These are phyloP conservation scores for Globia sparganii DNA, from an alignment of 2,888 invertebrate genomes.

Conservation along the genomic window DNA sequence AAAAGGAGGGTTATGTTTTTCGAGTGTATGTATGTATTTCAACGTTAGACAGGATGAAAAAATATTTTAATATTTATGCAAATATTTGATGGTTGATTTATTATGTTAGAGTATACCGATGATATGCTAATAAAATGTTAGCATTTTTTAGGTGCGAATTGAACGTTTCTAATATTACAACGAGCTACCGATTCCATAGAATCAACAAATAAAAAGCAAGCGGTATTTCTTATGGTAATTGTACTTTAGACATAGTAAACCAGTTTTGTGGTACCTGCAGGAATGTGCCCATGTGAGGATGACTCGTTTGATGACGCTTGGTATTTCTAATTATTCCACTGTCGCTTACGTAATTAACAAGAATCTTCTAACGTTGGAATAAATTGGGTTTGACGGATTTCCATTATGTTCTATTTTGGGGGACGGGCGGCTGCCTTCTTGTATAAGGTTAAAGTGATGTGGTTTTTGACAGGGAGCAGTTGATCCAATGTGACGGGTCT, in stretches of 20 bases:
- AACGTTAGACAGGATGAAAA: not conserved
- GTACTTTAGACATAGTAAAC: constrained; percentile 53
- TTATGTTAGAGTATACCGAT: not conserved
- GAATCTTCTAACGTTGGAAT: constrained; percentile 24
- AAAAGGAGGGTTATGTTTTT: no score
- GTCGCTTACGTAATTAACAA: constrained; percentile 56
- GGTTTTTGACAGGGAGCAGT: constrained; percentile 24
- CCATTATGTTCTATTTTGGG: constrained; percentile 54
- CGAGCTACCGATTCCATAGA: constrained; percentile 35
- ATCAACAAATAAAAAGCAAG: constrained; percentile 36
- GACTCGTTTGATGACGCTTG: constrained; percentile 35
- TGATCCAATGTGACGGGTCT: constrained; percentile 38
- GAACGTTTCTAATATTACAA: not conserved
- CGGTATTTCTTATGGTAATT: constrained; percentile 46
- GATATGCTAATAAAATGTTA: constrained; percentile 3
- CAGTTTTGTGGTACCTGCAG: constrained; percentile 48
- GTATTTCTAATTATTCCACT: constrained; percentile 54
- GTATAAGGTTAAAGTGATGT: constrained; percentile 15
- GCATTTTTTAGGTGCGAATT: not conserved
- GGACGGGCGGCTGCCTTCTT: not conserved
- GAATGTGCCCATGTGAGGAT: constrained; percentile 59
- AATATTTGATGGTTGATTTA: constrained; percentile 11
- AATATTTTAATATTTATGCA: not conserved
- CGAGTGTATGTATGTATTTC: no score
- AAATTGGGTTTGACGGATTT: constrained; percentile 44